Conservation (phyloP, 2,113 vertebrate genomes). For the Albula glossodonta region DNA sequence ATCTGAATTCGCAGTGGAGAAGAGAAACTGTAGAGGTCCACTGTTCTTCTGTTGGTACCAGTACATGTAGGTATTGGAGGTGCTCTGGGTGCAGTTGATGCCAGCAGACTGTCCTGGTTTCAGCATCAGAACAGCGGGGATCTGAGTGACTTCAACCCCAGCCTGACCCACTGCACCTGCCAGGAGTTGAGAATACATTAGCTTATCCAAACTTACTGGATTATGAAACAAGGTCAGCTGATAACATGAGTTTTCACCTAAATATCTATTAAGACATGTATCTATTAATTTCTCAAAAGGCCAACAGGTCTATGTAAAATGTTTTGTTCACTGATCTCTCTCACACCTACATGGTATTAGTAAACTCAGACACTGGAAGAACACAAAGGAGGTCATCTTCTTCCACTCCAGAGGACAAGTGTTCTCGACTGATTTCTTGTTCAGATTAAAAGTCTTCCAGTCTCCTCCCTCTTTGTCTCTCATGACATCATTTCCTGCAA, state of each 20-base stretch:
- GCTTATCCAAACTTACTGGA: too few species aligned
- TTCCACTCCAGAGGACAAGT: neutral
- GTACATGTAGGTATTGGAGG: constrained; percentile 24
- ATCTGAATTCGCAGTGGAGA: neutral
- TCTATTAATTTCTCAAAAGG: neutral
- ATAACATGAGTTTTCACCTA: too few species aligned
- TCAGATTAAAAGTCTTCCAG: neutral
- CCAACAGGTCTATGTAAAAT: neutral
- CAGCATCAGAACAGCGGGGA: neutral
- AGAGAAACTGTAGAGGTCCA: constrained; percentile 14
- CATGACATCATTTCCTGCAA: neutral
- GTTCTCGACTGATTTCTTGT: neutral
- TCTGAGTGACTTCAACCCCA: constrained; percentile 6
- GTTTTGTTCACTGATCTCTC: neutral
- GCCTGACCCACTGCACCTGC: constrained; percentile 14
- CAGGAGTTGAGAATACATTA: neutral
- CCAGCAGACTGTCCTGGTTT: neutral
- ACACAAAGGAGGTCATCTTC: neutral
- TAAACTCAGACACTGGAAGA: neutral
- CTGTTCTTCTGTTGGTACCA: constrained; percentile 29
- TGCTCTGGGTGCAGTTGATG: constrained; percentile 25
- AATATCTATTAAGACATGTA: too few species aligned
- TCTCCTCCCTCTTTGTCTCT: neutral
- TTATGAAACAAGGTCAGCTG: too few species aligned
- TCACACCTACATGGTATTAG: neutral